phyloP scores from a whole-genome alignment of 2,113 vertebrate species.

The Fukomys damarensis region DNA sequence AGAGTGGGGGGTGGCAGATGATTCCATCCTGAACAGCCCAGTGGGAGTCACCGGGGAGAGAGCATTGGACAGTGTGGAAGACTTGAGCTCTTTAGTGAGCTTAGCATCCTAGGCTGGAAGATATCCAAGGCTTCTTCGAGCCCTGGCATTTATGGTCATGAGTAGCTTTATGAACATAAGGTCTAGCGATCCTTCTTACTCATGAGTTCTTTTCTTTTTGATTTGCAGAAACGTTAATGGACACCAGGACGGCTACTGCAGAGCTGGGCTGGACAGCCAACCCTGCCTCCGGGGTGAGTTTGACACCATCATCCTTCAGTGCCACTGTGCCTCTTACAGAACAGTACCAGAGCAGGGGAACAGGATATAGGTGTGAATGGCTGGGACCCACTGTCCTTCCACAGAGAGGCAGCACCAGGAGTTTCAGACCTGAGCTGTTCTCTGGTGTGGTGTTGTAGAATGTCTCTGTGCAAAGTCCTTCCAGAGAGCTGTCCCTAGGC shows the following conservation, averaged over 20 bases:
- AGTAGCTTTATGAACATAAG: not conserved
- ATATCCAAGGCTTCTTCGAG: not conserved
- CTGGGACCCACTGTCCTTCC: not conserved
- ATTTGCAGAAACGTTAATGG: conserved; percentile 96
- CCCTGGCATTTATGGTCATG: not conserved
- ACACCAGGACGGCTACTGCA: conserved; percentile 97
- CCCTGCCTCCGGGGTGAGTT: conserved; percentile 97
- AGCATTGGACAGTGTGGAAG: not conserved
- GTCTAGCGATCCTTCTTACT: not conserved
- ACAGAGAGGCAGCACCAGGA: not conserved
- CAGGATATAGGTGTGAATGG: not conserved
- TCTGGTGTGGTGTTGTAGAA: not conserved
- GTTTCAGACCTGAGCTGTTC: not conserved
- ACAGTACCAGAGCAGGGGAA: not conserved
- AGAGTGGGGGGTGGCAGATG: not conserved
- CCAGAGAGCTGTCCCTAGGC: not conserved
- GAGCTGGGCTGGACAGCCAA: conserved; percentile 99
- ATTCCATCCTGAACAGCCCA: not conserved
- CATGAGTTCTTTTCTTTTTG: conserved; percentile 59
- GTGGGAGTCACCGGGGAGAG: not conserved
- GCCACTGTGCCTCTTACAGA: not conserved
- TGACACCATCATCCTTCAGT: not conserved
- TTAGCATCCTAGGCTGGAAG: not conserved
- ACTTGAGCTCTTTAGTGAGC: not conserved
- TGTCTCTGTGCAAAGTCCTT: not conserved